Base-by-base conservation (phyloP, 2,113 vertebrate species). In the Mystacornis crossleyi region DNA sequence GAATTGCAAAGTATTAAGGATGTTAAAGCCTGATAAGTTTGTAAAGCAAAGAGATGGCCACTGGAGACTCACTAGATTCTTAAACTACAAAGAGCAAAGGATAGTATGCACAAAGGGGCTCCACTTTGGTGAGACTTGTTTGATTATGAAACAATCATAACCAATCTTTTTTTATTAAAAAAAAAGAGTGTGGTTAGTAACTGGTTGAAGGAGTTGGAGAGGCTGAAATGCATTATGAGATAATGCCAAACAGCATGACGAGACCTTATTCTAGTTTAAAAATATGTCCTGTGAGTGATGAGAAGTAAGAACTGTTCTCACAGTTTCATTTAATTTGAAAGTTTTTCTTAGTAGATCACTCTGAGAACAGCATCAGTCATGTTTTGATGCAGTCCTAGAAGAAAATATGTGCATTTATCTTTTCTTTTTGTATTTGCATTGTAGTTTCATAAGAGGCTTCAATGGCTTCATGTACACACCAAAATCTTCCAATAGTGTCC, bases 391-490 rank as follows among this genome's bases (percentile, higher is more conserved):
- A 66, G 54, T 92, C 40, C 6, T 74, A 79, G 95, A 70, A 96
- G 64, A 82, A 97, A 97, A 94, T 80, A 51, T 23, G 36, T 67
- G 66, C n/a, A 1, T 34, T 40, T 86, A 25, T 81, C 36, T 81
- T 55, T 89, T 77, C 62, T 78, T 94, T 96, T 90, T 87, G 33
- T 94, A 45, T 88, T 51, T 70, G 60, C 20, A 10, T 40, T 82
- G 45, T 55, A 86, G 20, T 89, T 96, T 81, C 23, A 80, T 96
- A 72, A 86, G n/a, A 96, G 92, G 62, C 50, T 97, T 94, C 54
- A 38, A 58, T 79, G 64, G 40, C 53, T 97, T 95, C 36, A 54
- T 1, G 5, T 71, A 45, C 77, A 80, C 62, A 75, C 83, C 69
- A 78, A 14, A 91, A 86, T 97, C 60, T 92, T 95, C 65, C 70